A percentile compares a stretch with the other conserved stretches of the same genome.
Conservation (phyloP, 2,888 invertebrate species). For the Ceramica pisi region DNA sequence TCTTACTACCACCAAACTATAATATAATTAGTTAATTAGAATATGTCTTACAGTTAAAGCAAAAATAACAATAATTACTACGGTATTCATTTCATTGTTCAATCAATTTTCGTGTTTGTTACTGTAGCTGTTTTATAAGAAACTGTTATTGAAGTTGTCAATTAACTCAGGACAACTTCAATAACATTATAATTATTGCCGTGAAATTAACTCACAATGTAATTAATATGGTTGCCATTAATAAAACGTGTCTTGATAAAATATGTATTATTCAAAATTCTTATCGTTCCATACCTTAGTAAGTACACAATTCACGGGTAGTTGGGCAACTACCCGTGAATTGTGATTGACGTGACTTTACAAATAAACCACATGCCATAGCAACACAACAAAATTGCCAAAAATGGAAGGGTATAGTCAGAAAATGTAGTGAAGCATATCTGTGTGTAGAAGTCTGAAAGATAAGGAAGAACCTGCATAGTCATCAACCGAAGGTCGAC, state of each 20-base stretch:
- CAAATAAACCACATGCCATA: too few species aligned
- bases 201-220: slow-evolving; percentile 42
- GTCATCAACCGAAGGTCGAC: too few species aligned
- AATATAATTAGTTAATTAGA: background rate
- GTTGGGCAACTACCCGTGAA: too few species aligned
- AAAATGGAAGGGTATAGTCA: too few species aligned
- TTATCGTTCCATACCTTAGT: background rate
- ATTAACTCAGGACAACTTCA: background rate
- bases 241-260: background rate
- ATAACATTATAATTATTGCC: slow-evolving; percentile 33
- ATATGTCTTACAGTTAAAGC: slow-evolving; percentile 34
- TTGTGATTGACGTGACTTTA: too few species aligned
- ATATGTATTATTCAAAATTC: background rate
- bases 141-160: background rate
- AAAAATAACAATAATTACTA: slow-evolving; percentile 30
- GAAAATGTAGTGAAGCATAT: background rate
- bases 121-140: slow-evolving; percentile 5
- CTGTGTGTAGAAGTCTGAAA: background rate
- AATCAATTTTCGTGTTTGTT: slow-evolving; percentile 17
- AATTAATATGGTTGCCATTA: background rate
- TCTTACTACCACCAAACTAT: background rate
- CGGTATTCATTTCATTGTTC: slow-evolving; percentile 50
- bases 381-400: too few species aligned
- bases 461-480: too few species aligned
- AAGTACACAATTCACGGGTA: too few species aligned